Evolutionary conservation across 1,140 invertebrate species (phyloP).

Genomic region (Drosophila gunungcola): DNA sequence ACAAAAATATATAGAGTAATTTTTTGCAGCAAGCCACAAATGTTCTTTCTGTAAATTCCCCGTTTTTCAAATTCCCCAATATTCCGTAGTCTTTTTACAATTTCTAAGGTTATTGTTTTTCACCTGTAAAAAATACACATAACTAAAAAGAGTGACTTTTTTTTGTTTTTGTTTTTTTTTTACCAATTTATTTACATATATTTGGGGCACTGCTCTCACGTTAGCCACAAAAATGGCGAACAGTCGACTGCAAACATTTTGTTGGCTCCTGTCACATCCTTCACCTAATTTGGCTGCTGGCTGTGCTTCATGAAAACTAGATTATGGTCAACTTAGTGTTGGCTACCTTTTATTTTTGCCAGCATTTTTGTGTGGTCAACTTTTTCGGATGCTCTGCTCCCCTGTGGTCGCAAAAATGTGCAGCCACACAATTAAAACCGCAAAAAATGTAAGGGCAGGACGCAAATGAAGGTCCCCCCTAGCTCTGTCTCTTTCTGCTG

Average conservation of each 20-base stretch:
- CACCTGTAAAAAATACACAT: not conserved
- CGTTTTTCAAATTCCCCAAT: not conserved
- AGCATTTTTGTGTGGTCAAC: slow-evolving; percentile 39
- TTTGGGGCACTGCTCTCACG: slow-evolving; percentile 7
- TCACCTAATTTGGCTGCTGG: slow-evolving; percentile 66
- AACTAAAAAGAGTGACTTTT: not conserved
- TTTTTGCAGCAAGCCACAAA: not conserved
- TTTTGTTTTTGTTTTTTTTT: not conserved
- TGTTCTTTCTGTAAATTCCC: not conserved
- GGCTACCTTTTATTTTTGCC: slow-evolving; percentile 30
- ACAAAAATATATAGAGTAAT: not conserved
- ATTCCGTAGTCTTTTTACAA: not conserved
- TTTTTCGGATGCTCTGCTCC: slow-evolving; percentile 33
- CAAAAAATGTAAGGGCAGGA: slow-evolving; percentile 17
- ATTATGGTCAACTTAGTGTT: slow-evolving; percentile 73
- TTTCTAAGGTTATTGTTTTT: not conserved
- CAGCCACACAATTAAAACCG: slow-evolving; percentile 63
- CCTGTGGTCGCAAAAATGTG: slow-evolving; percentile 37
- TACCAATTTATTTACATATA: slow-evolving; percentile 52
- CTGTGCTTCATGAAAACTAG: slow-evolving; percentile 48
- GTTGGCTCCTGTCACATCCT: slow-evolving; percentile 53
- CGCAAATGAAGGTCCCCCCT: slow-evolving; percentile 40
- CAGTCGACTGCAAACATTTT: slow-evolving; percentile 17
- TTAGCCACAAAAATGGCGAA: slow-evolving; percentile 8
- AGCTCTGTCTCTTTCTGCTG: not conserved